A percentile compares a stretch with the other conserved stretches of the same genome.
phyloP scores from a whole-genome alignment of 2,113 vertebrate genomes.

The Xiphophorus couchianus region DNA sequence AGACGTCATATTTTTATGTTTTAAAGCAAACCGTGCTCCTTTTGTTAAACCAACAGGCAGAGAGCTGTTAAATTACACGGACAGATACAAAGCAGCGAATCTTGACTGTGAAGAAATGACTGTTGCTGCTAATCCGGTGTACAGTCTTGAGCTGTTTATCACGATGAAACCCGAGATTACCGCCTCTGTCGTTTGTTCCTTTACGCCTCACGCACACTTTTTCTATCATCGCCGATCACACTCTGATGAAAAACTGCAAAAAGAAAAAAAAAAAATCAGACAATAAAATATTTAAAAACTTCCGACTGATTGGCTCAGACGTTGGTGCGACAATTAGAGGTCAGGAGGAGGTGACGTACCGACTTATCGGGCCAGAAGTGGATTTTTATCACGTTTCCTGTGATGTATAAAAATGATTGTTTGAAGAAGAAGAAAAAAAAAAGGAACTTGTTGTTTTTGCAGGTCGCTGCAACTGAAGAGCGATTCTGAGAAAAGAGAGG shows the following conservation, averaged over 20 bases:
- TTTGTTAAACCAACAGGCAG: neutral
- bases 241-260: conserved; percentile 26
- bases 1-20: neutral
- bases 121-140: neutral
- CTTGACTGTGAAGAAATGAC: neutral
- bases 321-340: conserved; percentile 35
- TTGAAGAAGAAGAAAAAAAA: conserved; percentile 15
- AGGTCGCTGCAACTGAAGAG: conserved; percentile 22
- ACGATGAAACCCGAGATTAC: neutral
- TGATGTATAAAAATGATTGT: conserved; percentile 45
- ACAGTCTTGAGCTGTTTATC: neutral
- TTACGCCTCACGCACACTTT: conserved; percentile 29
- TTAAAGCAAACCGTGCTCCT: neutral
- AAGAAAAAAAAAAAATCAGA: neutral
- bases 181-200: neutral
- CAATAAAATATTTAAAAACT: conserved; percentile 9
- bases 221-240: conserved; percentile 4
- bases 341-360: conserved; percentile 44
- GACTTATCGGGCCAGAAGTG: conserved; percentile 46
- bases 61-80: neutral
- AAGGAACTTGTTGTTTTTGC: conserved; percentile 32
- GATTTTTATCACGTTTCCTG: conserved; percentile 64
- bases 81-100: neutral
- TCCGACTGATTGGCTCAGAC: conserved; percentile 33
- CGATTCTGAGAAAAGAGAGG: conserved; percentile 56